Evolutionary conservation across 2,888 invertebrate genomes (phyloP).

Genomic region (Zaprionus lineosus): DNA sequence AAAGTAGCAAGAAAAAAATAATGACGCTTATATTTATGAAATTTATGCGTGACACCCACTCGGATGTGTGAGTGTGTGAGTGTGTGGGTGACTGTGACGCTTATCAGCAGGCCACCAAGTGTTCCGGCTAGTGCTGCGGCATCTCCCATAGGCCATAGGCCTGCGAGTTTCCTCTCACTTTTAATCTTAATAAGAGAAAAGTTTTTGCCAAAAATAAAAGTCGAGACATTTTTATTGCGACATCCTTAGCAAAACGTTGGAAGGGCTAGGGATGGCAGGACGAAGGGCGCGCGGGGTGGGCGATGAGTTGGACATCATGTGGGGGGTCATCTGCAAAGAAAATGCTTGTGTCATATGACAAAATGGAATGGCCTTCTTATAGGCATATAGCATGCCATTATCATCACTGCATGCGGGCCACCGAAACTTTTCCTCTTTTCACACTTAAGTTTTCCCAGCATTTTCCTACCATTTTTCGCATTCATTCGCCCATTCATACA

Average conservation of each 20-base stretch:
- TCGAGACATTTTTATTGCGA: constrained; percentile 52
- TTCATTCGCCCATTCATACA: too few species aligned
- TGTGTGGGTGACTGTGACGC: constrained; percentile 38
- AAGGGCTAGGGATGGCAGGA: neutral
- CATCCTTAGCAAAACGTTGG: constrained; percentile 2
- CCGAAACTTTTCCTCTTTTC: constrained; percentile 55
- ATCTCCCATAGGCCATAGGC: constrained; percentile 16
- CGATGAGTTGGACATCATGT: neutral
- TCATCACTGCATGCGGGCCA: constrained; percentile 60
- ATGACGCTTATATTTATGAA: constrained; percentile 79
- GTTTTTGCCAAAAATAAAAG: constrained; percentile 41
- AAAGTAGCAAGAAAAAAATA: constrained; percentile 70
- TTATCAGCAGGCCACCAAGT: constrained; percentile 69
- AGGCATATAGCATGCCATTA: constrained; percentile 31
- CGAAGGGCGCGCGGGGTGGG: neutral
- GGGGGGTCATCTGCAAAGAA: constrained; percentile 15
- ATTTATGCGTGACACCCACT: constrained; percentile 80
- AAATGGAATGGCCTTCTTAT: constrained; percentile 28
- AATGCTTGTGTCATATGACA: constrained; percentile 47
- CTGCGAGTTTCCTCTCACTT: constrained; percentile 62
- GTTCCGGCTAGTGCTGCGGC: constrained; percentile 23
- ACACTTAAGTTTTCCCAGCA: constrained; percentile 29
- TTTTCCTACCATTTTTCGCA: too few species aligned
- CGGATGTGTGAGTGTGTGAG: constrained; percentile 33
- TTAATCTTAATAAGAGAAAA: constrained; percentile 77